Evolutionary conservation across 2,888 invertebrate genomes (phyloP).

Genomic region (Heterodera filipjevi): DNA sequence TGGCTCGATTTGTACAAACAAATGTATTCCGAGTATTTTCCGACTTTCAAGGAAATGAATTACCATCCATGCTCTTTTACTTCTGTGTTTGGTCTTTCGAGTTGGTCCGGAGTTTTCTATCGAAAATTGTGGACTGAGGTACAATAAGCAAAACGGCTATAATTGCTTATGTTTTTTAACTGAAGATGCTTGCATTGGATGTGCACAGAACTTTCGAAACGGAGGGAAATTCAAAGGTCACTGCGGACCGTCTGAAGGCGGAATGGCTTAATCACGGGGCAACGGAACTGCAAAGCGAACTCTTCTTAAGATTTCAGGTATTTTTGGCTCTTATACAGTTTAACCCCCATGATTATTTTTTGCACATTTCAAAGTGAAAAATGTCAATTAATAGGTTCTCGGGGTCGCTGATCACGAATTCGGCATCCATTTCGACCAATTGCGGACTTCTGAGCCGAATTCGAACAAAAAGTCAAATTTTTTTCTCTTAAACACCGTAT

Average conservation of each 20-base stretch:
- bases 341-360: no score
- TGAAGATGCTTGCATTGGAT: conserved; percentile 64
- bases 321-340: not conserved
- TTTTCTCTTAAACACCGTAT: no score
- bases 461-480: no score
- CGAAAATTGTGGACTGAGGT: conserved; percentile 55
- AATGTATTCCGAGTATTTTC: conserved; percentile 81
- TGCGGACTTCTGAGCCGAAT: no score
- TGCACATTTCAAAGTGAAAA: no score
- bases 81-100: conserved; percentile 74
- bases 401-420: no score
- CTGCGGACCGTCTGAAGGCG: conserved; percentile 60
- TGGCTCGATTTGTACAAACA: conserved; percentile 81
- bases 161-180: not conserved
- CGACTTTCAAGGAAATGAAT: conserved; percentile 78
- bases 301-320: conserved; percentile 54
- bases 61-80: conserved; percentile 83
- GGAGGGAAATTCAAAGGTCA: conserved; percentile 56
- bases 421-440: no score
- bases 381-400: no score
- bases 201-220: conserved; percentile 61
- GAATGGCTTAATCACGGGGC: conserved; percentile 56
- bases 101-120: conserved; percentile 58
- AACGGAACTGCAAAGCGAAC: conserved; percentile 58
- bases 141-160: no score